Evolutionary conservation across 2,113 vertebrate genomes (phyloP).

Genomic region (Lophochroa leadbeateri): DNA sequence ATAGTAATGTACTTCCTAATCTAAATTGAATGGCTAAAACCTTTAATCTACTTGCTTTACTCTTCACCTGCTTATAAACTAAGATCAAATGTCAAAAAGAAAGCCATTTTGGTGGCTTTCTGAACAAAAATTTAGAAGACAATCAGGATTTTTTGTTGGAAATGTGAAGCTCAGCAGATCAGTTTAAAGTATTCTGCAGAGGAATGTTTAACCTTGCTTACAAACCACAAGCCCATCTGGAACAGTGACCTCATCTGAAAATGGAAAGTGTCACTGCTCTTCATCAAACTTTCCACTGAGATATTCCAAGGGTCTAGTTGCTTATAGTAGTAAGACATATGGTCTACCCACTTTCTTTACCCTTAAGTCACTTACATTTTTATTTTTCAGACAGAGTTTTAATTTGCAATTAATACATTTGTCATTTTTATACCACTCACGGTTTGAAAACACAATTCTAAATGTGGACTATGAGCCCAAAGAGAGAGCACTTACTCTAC

Average conservation of each 20-base stretch:
- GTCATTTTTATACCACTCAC: background rate
- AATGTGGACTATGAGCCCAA: background rate
- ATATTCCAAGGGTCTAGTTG: background rate
- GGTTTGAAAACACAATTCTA: background rate
- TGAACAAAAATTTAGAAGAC: background rate
- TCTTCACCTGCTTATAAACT: background rate
- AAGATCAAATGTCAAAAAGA: background rate
- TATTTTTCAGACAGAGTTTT: background rate
- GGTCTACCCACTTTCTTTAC: background rate
- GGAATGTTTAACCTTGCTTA: background rate
- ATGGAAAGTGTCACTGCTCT: background rate
- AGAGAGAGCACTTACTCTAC: background rate
- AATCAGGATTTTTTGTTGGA: background rate
- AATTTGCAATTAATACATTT: background rate
- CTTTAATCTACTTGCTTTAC: background rate
- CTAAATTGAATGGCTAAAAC: background rate
- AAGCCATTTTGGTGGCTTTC: background rate
- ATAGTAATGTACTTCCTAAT: background rate
- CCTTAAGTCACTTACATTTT: background rate
- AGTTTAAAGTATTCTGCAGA: background rate
- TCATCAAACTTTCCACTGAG: background rate
- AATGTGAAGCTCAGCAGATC: background rate
- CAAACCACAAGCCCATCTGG: background rate
- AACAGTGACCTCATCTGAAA: conserved; percentile 19
- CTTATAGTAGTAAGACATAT: background rate